These are phyloP conservation scores for Serilophus lunatus DNA, from an alignment of 2,113 vertebrate genomes.

Conservation along the genomic window DNA sequence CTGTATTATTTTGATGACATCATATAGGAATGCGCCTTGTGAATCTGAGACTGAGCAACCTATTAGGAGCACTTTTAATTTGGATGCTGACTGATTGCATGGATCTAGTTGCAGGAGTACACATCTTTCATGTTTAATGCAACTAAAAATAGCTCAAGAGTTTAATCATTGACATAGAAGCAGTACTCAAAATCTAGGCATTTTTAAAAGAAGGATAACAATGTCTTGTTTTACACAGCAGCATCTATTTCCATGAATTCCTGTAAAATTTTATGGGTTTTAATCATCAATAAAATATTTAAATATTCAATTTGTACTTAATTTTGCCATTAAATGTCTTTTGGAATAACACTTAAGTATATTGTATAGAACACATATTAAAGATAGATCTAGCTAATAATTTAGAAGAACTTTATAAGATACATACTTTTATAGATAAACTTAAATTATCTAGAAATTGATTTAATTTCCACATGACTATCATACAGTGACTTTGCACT, in stretches of 20 bases:
- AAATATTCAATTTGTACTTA: conserved; percentile 44
- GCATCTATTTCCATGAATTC: not conserved
- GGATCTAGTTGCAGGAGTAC: not conserved
- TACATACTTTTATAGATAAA: not conserved
- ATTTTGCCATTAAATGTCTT: not conserved
- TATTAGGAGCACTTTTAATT: not conserved
- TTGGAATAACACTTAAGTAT: not conserved
- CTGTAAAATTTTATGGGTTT: conserved; percentile 37
- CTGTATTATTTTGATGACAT: not conserved
- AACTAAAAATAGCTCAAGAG: not conserved
- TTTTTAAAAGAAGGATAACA: not conserved
- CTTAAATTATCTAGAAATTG: not conserved
- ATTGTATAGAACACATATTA: not conserved
- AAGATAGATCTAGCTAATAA: not conserved
- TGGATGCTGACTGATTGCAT: not conserved
- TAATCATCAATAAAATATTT: conserved; percentile 53
- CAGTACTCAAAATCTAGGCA: not conserved
- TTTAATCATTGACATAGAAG: not conserved
- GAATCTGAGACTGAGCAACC: not conserved
- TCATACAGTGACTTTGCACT: not conserved
- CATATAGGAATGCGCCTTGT: not conserved
- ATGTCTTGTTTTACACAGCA: not conserved
- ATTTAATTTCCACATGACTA: not conserved
- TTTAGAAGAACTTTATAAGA: not conserved
- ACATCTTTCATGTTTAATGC: not conserved